Percentiles rank a stretch among this genome's conserved stretches.
These are phyloP conservation scores for Luscinia megarhynchos DNA, from an alignment of 2,797 vertebrate genomes.

Conservation along the genomic window DNA sequence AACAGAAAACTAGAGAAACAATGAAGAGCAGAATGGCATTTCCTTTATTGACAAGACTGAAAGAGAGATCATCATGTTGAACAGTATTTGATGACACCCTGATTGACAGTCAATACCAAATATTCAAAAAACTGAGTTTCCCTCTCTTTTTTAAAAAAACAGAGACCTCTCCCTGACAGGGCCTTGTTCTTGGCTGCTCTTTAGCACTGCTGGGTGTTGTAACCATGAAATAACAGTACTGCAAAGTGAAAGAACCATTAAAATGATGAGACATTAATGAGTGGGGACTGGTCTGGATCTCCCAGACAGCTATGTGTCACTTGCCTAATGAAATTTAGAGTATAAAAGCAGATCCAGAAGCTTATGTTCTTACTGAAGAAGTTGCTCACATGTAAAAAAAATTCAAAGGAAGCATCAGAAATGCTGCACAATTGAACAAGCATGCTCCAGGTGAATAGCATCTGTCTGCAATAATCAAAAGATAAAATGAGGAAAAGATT, in stretches of 20 bases:
- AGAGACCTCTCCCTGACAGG: neutral
- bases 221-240: neutral
- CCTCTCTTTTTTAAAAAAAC: neutral
- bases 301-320: neutral
- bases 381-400: neutral
- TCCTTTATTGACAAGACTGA: neutral
- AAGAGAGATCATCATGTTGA: neutral
- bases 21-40: neutral
- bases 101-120: neutral
- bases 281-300: neutral
- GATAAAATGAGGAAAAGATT: neutral
- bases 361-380: neutral
- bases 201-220: neutral
- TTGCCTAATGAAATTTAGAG: neutral
- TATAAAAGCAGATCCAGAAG: neutral
- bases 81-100: neutral
- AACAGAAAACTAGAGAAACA: neutral
- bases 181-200: neutral
- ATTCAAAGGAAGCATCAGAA: neutral
- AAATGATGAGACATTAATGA: neutral
- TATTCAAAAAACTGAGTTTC: neutral
- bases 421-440: neutral
- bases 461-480: neutral
- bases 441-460: neutral
- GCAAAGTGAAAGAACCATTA: neutral